Base-by-base conservation (phyloP, 2,888 invertebrate species). In the Parnassius smintheus region DNA sequence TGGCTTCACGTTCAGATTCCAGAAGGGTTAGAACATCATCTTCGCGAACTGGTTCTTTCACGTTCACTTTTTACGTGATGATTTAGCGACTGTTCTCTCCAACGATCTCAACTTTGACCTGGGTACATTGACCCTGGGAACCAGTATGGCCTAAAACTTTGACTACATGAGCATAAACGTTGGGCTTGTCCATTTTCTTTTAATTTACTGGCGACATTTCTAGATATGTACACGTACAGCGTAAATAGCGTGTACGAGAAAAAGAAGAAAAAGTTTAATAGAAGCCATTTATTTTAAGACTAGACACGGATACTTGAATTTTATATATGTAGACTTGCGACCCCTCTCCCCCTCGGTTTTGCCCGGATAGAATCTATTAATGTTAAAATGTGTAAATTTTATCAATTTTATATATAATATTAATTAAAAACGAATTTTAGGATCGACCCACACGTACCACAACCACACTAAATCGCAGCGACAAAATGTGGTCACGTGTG, bases 71-170 rank as follows among this genome's bases (percentile, higher is more conserved):
- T 18, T 1, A 1, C 18, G 18, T 95, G 92, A 99, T 99, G 91
- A 99, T 99, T 81, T 98, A 98, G 82, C 99, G 96, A 88, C 98
- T 98, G 85, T 96, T 96, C 85, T 99, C 99, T 72, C 98, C 98
- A 76, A 99, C 93, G 91, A 99, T 99, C 92, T 99, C 99, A 25
- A 99, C 99, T 89, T 98, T 97, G 69, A 98, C 98, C 94, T 99
- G 99, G 65, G 99, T 99, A 96, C 99, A 99, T 91, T 99, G 99
- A 77, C 99, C 99, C 91, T 99, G 99, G 76, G 99, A 99, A 67
- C 99, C 99, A 70, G 99, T 99, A 82, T 99, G 96, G 66, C 99
- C 99, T 82, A 99, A 93, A 80, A 99, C 97, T 93, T 99, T 98
- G 73, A 98, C 97, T 64, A 99, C 99, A 91, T 97, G 95, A 73